Base-by-base conservation (phyloP, 2,888 invertebrate genomes). In the Aplocera efformata region DNA sequence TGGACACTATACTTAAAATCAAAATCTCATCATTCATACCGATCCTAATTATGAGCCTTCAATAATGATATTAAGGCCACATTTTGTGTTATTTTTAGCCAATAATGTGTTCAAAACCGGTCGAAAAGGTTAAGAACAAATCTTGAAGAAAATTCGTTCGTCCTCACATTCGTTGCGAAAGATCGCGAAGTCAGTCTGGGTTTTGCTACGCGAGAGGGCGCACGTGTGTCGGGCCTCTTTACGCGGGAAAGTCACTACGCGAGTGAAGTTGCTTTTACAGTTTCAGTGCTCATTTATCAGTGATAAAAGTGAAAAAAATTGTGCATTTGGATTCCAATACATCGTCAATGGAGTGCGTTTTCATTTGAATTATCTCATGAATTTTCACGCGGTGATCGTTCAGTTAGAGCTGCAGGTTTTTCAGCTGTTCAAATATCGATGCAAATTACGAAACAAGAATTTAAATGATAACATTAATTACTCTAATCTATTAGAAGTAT, bases 211-310 rank as follows among this genome's bases (percentile, higher is more conserved):
- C 55, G 35, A 41, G 57, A 63, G 72, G 62, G 56, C 57, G 63
- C 65, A 70, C 78, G 71, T 54, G 60, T 62, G 28, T 33, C 10
- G 55, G 58, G 50, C 48, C 31, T 23, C 68, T 72, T 60, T 65
- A 28, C 77, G 79, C 80, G 79, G 77, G 72, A 79, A 80, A 75
- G 59, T 58, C 55, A 52, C 42, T 42, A 58, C 55, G 50, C 50
- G 49, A 56, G 59, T 60, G 44, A 53, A 58, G 39, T 47, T 37
- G 41, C 31, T 33, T 49, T 48, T 49, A n/a, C 24, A 31, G 23
- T 36, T 34, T 39, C 26, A 45, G 52, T 55, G 51, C 24, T 48
- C 48, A 21, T 29, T 29, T 29, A 24, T 7, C 27, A 34, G 48
- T 48, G 38, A 47, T 36, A 48, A n/a, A n/a, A 50, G 56, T 58